Conservation (phyloP, 1,140 invertebrate species). For the Bombus confusus region DNA sequence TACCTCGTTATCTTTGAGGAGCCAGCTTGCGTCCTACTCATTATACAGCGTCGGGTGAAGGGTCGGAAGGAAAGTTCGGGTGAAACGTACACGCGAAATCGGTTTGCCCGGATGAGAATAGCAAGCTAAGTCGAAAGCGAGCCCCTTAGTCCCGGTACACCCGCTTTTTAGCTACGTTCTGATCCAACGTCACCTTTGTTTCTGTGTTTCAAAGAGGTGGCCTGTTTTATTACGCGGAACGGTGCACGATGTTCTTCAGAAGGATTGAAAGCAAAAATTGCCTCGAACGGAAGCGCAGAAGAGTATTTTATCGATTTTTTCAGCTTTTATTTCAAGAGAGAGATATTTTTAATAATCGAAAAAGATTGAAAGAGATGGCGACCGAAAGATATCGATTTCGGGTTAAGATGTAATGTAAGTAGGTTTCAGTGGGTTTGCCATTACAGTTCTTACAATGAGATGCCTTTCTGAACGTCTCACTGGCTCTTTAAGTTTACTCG, state of each 20-base stretch:
- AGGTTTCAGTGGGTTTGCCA: neutral
- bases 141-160: neutral
- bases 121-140: neutral
- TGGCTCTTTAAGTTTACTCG: neutral
- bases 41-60: slow-evolving; percentile 4
- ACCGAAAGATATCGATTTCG: too few species aligned
- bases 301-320: too few species aligned
- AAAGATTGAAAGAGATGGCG: too few species aligned
- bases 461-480: neutral
- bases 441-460: neutral
- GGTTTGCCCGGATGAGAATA: slow-evolving; percentile 3
- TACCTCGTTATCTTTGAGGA: slow-evolving; percentile 66
- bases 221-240: too few species aligned
- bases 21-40: slow-evolving; percentile 20
- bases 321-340: too few species aligned
- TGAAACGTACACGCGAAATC: neutral
- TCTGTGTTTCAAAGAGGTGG: too few species aligned
- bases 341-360: too few species aligned
- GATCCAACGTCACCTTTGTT: too few species aligned
- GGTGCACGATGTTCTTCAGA: too few species aligned
- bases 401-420: too few species aligned
- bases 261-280: too few species aligned
- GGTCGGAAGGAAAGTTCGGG: neutral
- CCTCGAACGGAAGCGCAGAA: too few species aligned
- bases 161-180: neutral